Percentiles rank a stretch among this genome's conserved stretches.
Conservation (phyloP, 1,140 invertebrate genomes). For the Portunus trituberculatus region DNA sequence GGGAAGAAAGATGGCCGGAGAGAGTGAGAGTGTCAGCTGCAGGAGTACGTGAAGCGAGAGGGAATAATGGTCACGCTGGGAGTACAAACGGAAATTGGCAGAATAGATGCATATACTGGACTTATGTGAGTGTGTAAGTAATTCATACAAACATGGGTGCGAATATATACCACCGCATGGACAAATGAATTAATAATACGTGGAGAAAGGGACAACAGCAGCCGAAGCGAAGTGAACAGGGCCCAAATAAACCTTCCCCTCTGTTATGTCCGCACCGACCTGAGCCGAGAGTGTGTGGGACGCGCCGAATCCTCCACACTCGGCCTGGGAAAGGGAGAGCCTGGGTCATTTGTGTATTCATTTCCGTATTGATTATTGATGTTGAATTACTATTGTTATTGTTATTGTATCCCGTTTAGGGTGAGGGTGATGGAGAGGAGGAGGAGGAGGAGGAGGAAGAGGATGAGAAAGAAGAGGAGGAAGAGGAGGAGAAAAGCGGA, state of each 20-base stretch:
- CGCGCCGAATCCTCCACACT: not conserved
- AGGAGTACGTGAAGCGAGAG: no score
- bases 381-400: constrained; percentile 15
- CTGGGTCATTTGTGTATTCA: constrained; percentile 4
- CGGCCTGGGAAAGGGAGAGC: not conserved
- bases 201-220: not conserved
- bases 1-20: no score
- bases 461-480: no score
- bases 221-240: not conserved
- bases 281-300: not conserved
- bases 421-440: not conserved
- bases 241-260: not conserved
- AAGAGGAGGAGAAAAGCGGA: not conserved
- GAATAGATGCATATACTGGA: no score
- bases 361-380: not conserved
- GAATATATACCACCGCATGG: not conserved
- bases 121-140: no score
- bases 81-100: no score
- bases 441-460: not conserved
- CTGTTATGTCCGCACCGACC: not conserved
- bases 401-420: not conserved
- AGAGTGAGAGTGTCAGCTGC: no score
- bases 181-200: not conserved
- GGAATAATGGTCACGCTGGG: no score
- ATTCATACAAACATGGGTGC: no score